Evolutionary conservation across 2,797 vertebrate genomes (phyloP).

Genomic region (Pipistrellus nathusii): DNA sequence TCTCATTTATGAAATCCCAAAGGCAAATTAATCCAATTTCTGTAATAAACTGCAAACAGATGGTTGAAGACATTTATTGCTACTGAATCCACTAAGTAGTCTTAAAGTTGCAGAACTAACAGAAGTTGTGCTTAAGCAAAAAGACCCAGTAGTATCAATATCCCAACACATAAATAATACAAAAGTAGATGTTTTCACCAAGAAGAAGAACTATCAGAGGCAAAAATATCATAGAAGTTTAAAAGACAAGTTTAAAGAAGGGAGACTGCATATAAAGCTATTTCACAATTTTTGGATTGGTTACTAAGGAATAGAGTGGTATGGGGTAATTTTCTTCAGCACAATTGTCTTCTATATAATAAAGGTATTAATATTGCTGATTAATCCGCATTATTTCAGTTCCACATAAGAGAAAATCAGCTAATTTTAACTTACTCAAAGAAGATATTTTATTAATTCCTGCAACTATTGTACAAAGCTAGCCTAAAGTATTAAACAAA

Average conservation of each 20-base stretch:
- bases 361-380: background rate
- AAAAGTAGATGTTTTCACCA: slow-evolving; percentile 45
- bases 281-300: background rate
- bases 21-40: slow-evolving; percentile 68
- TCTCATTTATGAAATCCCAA: slow-evolving; percentile 51
- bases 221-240: slow-evolving; percentile 21
- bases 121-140: slow-evolving; percentile 68
- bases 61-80: slow-evolving; percentile 50
- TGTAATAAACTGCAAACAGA: slow-evolving; percentile 71
- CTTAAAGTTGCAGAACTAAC: slow-evolving; percentile 50
- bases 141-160: slow-evolving; percentile 5
- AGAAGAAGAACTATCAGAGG: slow-evolving; percentile 25
- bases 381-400: slow-evolving; percentile 5
- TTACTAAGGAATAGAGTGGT: background rate
- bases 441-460: slow-evolving; percentile 40
- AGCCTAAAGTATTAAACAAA: background rate
- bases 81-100: slow-evolving; percentile 68
- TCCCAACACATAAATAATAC: slow-evolving; percentile 7
- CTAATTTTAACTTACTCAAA: background rate
- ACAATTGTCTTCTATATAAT: slow-evolving; percentile 39
- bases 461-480: slow-evolving; percentile 16
- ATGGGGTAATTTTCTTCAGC: slow-evolving; percentile 8
- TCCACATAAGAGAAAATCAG: slow-evolving; percentile 35
- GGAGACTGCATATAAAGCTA: background rate
- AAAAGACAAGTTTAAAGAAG: background rate